Evolutionary conservation across 2,797 vertebrate genomes (phyloP).

Genomic region (Agapornis canus): DNA sequence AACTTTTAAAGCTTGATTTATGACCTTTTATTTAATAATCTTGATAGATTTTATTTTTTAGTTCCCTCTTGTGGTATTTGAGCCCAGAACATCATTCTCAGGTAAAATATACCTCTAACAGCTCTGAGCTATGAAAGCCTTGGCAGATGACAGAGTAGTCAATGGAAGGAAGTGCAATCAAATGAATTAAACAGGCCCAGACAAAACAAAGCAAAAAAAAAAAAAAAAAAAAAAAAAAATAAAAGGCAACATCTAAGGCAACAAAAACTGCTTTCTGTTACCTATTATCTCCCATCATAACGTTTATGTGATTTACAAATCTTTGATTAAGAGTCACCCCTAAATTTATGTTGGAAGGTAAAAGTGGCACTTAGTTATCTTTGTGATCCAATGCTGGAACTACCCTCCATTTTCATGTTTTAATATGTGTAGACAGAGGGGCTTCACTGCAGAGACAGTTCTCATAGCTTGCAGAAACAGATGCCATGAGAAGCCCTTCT

Average conservation of each 20-base stretch:
- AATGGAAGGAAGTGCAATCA: background rate
- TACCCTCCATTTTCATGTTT: background rate
- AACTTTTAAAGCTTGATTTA: background rate
- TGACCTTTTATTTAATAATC: background rate
- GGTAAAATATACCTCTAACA: background rate
- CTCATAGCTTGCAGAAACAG: background rate
- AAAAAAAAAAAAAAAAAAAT: background rate
- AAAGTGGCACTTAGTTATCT: background rate
- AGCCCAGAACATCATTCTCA: background rate
- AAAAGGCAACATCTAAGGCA: background rate
- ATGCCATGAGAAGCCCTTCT: background rate
- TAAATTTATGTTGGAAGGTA: background rate
- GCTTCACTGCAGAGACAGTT: background rate
- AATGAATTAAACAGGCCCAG: background rate
- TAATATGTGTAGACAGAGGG: background rate
- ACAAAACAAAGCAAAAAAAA: background rate
- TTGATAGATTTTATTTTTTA: background rate
- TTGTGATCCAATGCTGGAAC: background rate
- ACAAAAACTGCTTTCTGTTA: background rate
- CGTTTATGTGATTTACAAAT: background rate
- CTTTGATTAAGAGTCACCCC: background rate
- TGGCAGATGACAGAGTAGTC: background rate
- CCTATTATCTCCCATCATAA: background rate
- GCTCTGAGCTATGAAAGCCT: background rate
- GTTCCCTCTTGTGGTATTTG: background rate